These are phyloP conservation scores for Rhodophaea formosa DNA, from an alignment of 2,888 invertebrate species.

Conservation along the genomic window DNA sequence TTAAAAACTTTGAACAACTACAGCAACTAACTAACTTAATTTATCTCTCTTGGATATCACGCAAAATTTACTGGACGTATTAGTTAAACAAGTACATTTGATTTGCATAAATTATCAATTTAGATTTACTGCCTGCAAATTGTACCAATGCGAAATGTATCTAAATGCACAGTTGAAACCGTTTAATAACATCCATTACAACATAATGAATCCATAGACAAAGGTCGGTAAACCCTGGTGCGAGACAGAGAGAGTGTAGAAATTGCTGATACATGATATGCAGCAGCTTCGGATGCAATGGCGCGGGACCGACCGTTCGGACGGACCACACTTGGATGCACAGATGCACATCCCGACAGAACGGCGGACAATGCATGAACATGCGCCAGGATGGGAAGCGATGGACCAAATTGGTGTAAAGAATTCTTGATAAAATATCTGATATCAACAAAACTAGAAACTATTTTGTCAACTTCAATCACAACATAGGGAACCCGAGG, in stretches of 20 bases:
- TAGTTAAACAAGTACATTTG: background rate
- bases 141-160: background rate
- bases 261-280: constrained; percentile 25
- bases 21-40: too few relatives aligned
- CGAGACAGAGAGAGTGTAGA: constrained; percentile 11
- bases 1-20: too few relatives aligned
- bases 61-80: too few relatives aligned
- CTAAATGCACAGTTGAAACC: background rate
- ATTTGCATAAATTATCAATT: background rate
- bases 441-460: too few relatives aligned
- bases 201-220: background rate
- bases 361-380: background rate
- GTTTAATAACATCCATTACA: background rate
- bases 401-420: background rate
- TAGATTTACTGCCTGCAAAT: background rate
- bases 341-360: constrained; percentile 34
- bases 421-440: background rate
- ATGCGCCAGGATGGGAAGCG: background rate
- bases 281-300: constrained; percentile 51
- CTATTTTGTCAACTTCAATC: too few relatives aligned
- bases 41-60: too few relatives aligned
- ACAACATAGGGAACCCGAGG: too few relatives aligned
- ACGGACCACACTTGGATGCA: constrained; percentile 55
- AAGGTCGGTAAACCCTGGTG: constrained; percentile 17
- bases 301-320: constrained; percentile 61